Conservation (phyloP, 2,797 vertebrate species). For the Neopelma chrysocephalum region DNA sequence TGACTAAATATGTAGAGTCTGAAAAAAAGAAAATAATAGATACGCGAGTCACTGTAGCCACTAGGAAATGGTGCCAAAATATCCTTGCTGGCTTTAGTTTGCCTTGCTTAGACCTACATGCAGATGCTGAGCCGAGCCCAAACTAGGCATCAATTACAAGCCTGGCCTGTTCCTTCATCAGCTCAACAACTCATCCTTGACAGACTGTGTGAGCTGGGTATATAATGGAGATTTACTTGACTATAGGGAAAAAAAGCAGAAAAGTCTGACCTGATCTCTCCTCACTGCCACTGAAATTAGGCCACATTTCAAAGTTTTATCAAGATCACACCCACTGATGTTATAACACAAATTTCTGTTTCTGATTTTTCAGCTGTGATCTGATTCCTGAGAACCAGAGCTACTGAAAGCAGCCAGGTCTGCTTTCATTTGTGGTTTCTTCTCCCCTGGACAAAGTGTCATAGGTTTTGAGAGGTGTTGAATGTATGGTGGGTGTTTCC, state of each 20-base stretch:
- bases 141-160: neutral
- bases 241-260: neutral
- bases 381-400: neutral
- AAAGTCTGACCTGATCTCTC: neutral
- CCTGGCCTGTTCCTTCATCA: neutral
- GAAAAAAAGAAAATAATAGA: conserved; percentile 52
- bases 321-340: neutral
- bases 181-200: neutral
- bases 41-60: neutral
- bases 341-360: neutral
- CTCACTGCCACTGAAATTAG: neutral
- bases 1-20: conserved; percentile 37
- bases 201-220: neutral
- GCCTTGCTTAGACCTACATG: neutral
- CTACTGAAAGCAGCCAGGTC: neutral
- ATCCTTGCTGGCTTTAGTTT: neutral
- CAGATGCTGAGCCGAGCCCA: neutral
- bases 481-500: neutral
- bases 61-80: conserved; percentile 43
- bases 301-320: neutral
- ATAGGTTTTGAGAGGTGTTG: neutral
- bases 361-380: neutral
- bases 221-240: neutral
- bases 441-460: neutral
- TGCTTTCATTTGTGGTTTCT: neutral